phyloP scores from a whole-genome alignment of 2,888 invertebrate genomes.

The Creontiades dilutus region DNA sequence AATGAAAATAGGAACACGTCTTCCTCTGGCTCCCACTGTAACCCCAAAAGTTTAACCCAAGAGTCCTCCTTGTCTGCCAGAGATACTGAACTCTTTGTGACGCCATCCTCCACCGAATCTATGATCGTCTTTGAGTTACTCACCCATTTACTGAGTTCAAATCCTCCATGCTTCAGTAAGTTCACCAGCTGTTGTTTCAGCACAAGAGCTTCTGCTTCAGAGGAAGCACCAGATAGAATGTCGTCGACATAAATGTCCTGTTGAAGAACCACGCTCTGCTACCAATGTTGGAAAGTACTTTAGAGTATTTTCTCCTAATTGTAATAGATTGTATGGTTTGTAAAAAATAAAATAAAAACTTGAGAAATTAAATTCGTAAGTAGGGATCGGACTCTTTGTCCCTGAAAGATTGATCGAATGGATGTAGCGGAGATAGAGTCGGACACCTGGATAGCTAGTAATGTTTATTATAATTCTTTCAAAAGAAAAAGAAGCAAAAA shows the following conservation, averaged over 20 bases:
- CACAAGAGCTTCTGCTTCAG: neutral
- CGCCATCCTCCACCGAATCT: neutral
- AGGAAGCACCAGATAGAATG: neutral
- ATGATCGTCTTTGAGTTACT: neutral
- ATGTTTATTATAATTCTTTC: no score
- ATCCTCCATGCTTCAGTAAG: constrained; percentile 49
- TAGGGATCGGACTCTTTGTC: no score
- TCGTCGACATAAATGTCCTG: constrained; percentile 11
- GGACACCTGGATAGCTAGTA: no score
- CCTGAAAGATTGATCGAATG: no score
- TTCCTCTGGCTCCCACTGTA: neutral
- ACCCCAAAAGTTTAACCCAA: neutral
- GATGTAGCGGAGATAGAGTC: no score
- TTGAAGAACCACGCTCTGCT: neutral
- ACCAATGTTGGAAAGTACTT: no score
- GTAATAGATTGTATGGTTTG: no score
- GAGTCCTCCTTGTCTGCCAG: constrained; percentile 12
- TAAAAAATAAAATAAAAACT: no score
- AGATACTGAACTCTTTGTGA: neutral
- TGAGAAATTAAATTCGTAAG: no score
- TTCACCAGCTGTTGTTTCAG: neutral
- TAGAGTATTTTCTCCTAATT: no score
- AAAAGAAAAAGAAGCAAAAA: no score
- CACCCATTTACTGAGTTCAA: constrained; percentile 46
- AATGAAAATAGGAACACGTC: constrained; percentile 10